These are phyloP conservation scores for Acridotheres tristis DNA, from an alignment of 2,797 vertebrate species.

Conservation along the genomic window DNA sequence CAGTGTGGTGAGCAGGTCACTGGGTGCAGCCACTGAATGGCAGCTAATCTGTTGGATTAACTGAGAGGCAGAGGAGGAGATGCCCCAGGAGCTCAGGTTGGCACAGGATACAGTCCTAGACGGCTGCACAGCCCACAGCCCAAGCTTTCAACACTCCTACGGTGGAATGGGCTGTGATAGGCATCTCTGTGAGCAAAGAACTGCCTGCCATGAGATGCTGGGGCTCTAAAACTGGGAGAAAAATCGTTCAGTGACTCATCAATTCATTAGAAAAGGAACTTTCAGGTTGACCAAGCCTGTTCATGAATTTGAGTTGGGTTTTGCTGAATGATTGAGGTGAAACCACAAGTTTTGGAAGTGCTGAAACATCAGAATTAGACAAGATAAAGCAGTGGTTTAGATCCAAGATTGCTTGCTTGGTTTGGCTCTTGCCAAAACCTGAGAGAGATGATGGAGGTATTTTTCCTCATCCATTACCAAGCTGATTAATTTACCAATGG, in stretches of 20 bases:
- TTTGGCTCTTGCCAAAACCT: neutral
- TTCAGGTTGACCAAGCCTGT: neutral
- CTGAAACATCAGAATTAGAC: neutral
- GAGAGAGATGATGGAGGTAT: neutral
- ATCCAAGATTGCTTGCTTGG: neutral
- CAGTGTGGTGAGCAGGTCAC: neutral
- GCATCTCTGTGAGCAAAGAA: neutral
- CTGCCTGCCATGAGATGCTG: neutral
- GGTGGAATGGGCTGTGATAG: neutral
- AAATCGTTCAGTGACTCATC: neutral
- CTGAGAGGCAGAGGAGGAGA: neutral
- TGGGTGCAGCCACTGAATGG: neutral
- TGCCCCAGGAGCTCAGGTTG: neutral
- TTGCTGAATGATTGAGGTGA: neutral
- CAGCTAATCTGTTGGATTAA: neutral
- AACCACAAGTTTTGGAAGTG: neutral
- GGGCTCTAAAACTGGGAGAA: neutral
- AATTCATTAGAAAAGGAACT: constrained; percentile 28
- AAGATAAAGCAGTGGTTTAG: neutral
- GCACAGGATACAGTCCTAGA: neutral
- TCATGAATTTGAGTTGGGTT: neutral
- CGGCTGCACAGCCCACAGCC: neutral
- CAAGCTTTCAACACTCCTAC: neutral
- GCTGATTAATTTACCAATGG: neutral
- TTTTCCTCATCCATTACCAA: neutral